Evolutionary conservation across 2,113 vertebrate genomes (phyloP).

Genomic region (Callipepla californica): DNA sequence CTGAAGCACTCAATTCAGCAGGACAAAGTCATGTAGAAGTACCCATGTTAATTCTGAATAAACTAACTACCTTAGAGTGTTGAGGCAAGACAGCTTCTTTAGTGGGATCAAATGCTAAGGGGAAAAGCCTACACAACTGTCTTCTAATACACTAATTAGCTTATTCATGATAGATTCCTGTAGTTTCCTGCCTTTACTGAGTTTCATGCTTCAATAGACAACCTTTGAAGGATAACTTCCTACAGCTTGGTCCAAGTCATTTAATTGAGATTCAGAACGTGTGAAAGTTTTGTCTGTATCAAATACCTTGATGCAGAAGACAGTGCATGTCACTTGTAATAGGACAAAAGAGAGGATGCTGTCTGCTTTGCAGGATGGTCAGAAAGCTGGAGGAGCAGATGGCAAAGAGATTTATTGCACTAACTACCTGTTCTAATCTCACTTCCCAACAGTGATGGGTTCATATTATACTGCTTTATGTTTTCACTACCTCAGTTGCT

Average conservation of each 20-base stretch:
- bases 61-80: not conserved
- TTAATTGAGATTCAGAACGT: not conserved
- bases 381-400: constrained; percentile 41
- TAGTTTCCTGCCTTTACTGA: not conserved
- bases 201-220: not conserved
- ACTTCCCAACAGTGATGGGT: not conserved
- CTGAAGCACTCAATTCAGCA: fast-evolving
- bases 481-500: not conserved
- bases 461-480: not conserved
- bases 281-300: not conserved
- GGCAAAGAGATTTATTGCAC: constrained; percentile 6
- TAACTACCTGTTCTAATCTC: not conserved
- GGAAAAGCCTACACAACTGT: fast-evolving
- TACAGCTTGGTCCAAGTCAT: not conserved
- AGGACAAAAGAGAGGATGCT: not conserved
- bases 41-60: not conserved
- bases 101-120: not conserved
- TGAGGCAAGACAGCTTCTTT: not conserved
- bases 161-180: not conserved
- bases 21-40: not conserved
- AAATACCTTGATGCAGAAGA: constrained; percentile 1
- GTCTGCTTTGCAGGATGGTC: constrained; percentile 11
- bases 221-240: not conserved
- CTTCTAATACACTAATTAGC: not conserved
- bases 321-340: constrained; percentile 14